Conservation (phyloP, 2,113 vertebrate species). For the Dipodomys stephensi region DNA sequence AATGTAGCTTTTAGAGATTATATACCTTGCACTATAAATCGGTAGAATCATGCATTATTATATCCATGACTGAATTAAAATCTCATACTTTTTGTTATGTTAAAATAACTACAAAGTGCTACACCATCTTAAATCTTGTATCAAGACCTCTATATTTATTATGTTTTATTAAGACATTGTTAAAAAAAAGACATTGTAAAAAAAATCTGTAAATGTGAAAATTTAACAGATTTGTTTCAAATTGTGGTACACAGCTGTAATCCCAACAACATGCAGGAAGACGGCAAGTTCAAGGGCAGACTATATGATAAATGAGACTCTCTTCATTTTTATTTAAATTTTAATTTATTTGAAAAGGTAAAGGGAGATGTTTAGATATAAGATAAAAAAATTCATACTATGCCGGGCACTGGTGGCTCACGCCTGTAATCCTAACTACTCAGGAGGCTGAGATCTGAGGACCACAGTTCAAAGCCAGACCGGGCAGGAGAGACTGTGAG, state of each 20-base stretch:
- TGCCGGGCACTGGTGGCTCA: no score
- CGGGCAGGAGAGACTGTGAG: no score
- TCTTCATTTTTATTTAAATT: neutral
- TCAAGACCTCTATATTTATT: constrained; percentile 24
- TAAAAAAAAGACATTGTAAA: neutral
- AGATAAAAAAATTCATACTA: neutral
- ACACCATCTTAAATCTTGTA: neutral
- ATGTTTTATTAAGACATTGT: neutral
- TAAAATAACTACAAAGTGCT: constrained; percentile 48
- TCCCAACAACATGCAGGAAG: no score
- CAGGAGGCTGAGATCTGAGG: no score
- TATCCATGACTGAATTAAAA: constrained; percentile 50
- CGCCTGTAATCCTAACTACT: no score
- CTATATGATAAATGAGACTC: no score
- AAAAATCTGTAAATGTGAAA: constrained; percentile 19
- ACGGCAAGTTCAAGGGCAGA: no score
- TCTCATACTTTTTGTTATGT: constrained; percentile 4
- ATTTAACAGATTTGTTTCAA: constrained; percentile 8
- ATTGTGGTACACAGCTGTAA: no score
- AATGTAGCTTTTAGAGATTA: constrained; percentile 32
- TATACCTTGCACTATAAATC: neutral
- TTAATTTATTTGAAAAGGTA: neutral
- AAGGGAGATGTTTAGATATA: neutral
- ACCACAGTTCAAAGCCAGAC: no score
- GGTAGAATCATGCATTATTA: neutral